A percentile compares a stretch with the other conserved stretches of the same genome.
These are phyloP conservation scores for Physocephala rufipes DNA, from an alignment of 2,888 invertebrate genomes.

Conservation along the genomic window DNA sequence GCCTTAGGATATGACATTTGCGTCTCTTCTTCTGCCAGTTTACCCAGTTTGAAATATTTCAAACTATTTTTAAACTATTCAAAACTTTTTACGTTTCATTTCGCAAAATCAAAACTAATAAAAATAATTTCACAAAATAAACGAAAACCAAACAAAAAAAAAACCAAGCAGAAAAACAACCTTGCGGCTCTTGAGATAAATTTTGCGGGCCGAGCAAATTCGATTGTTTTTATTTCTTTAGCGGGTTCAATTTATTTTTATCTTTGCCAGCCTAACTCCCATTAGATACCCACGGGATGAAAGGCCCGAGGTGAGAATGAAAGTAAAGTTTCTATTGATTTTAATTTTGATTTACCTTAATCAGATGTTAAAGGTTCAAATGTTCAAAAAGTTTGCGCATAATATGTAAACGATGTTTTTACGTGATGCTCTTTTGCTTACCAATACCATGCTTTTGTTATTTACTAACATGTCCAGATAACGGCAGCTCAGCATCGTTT, in stretches of 20 bases:
- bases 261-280: no score
- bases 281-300: no score
- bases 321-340: no score
- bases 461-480: conserved; percentile 77
- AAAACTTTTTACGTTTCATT: conserved; percentile 30
- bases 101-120: conserved; percentile 13
- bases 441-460: conserved; percentile 74
- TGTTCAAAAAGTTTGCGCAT: not conserved
- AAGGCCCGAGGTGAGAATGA: no score
- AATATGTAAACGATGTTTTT: not conserved
- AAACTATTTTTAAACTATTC: conserved; percentile 17
- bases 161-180: not conserved
- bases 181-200: not conserved
- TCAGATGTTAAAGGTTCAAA: not conserved
- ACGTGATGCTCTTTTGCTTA: conserved; percentile 65
- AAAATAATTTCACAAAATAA: not conserved
- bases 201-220: not conserved
- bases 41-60: conserved; percentile 29
- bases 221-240: no score
- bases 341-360: no score
- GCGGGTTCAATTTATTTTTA: no score
- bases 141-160: not conserved
- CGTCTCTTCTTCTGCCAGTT: not conserved
- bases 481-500: conserved; percentile 78
- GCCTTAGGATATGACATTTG: no score